Evolutionary conservation across 2,797 vertebrate genomes (phyloP).

Genomic region (Varecia variegata): DNA sequence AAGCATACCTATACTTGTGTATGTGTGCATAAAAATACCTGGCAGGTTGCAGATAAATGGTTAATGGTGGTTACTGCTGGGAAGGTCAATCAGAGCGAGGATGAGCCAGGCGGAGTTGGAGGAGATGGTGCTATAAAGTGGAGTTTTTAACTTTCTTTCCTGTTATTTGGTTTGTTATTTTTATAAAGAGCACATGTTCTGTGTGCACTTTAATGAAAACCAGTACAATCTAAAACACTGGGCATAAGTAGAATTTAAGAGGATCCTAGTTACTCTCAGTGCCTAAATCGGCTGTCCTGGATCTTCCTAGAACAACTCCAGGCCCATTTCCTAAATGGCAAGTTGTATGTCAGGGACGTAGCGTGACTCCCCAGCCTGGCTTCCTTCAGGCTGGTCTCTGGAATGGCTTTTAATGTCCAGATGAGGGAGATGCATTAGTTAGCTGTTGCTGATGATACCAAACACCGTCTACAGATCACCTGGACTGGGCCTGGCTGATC

Average conservation of each 20-base stretch:
- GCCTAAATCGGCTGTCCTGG: neutral
- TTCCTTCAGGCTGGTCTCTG: neutral
- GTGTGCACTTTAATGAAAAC: neutral
- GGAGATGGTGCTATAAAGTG: fast-evolving
- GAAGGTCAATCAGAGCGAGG: neutral
- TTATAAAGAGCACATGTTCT: neutral
- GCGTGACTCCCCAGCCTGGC: neutral
- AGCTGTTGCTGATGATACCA: neutral
- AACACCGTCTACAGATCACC: neutral
- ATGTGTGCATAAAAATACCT: neutral
- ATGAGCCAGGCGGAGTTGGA: no score
- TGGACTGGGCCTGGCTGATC: neutral
- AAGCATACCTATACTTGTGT: neutral
- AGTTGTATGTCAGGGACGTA: neutral
- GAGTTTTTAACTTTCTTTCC: neutral
- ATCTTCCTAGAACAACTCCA: neutral
- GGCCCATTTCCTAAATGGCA: neutral
- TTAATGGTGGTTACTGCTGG: neutral
- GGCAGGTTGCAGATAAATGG: neutral
- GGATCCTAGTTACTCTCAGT: neutral
- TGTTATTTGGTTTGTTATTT: neutral
- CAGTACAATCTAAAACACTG: neutral
- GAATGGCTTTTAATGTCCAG: neutral
- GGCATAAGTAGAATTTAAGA: neutral
- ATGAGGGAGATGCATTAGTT: neutral